Conservation (phyloP, 2,797 vertebrate species). For the Oryzias dopingdopingensis region DNA sequence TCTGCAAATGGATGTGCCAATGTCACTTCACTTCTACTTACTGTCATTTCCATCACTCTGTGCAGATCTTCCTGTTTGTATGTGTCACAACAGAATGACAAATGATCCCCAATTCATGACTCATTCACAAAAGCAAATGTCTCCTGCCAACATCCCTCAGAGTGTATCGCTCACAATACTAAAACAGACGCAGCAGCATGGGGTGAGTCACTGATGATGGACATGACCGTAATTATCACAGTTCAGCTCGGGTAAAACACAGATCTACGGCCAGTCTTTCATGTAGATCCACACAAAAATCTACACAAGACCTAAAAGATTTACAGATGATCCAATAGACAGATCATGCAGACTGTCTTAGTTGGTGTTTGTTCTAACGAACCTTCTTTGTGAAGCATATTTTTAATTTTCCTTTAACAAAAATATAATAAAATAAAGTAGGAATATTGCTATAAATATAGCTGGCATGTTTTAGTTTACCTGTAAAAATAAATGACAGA, state of each 20-base stretch:
- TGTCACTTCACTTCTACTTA: slow-evolving; percentile 43
- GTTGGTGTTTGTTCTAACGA: not conserved
- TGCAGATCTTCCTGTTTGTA: slow-evolving; percentile 12
- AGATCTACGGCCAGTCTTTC: not conserved
- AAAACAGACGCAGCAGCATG: slow-evolving; percentile 12
- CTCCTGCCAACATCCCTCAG: slow-evolving; percentile 38
- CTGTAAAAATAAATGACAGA: no score
- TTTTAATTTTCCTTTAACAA: not conserved
- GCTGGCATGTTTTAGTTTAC: no score
- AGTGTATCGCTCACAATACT: slow-evolving; percentile 18
- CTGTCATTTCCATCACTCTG: slow-evolving; percentile 18
- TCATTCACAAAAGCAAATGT: slow-evolving; percentile 50
- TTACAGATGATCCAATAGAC: not conserved
- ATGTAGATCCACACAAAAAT: not conserved
- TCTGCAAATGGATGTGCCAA: slow-evolving; percentile 13
- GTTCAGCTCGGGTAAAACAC: slow-evolving; percentile 16
- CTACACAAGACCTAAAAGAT: not conserved
- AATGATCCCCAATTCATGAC: slow-evolving; percentile 40
- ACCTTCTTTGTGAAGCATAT: not conserved
- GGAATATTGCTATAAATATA: no score
- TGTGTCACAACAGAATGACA: slow-evolving; percentile 25
- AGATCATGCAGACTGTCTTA: slow-evolving; percentile 5
- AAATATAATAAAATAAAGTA: no score
- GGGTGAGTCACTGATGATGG: slow-evolving; percentile 39
- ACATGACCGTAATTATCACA: slow-evolving; percentile 7